Evolutionary conservation across 2,888 invertebrate species (phyloP), one percentile per base, ranked within the genome.

Genomic region (Tiliacea citrago): DNA sequence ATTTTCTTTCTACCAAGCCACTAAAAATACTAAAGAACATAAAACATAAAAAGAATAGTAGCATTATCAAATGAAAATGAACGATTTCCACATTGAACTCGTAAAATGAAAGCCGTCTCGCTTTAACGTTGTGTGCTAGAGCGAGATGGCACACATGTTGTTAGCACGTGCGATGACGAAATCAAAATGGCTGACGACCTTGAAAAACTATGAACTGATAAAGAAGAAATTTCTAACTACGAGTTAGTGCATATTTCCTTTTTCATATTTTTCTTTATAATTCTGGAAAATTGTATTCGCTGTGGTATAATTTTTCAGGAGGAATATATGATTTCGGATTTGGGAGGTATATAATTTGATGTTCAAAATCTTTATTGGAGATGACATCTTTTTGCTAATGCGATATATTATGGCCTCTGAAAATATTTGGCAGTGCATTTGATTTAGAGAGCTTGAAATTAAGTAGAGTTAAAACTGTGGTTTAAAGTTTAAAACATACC

Each of bases 151-250:
- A 18, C n/a, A 49, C 10, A 13, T 16, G 35, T 66, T 51, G 47
- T 76, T 57, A 78, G 72, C 78, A n/a, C n/a, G 72, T 83, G 81
- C 75, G 73, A 67, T 81, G 82, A 82, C 84, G 84, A 72, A 72
- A 65, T 29, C 68, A 84, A 80, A 13, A 86, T 80, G 77, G 88
- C 84, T 12, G 74, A 8, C 47, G 73, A 62, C 86, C 86, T 86
- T 86, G 86, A 75, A 75, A 72, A 82, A 68, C 82, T 77, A 77
- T 68, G 63, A 6, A 39, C 77, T 86, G 86, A 86, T 86, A 86
- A 86, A 69, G 57, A 76, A 77, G 84, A 87, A 88, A 86, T 86
- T 80, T 65, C 82, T 77, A 82, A 73, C 74, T 61, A 65, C 53
- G 63, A 29, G 21, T 45, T 73, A 39, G 4, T 42, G 61, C 21